Conservation (phyloP, 1,140 invertebrate species). For the Drosophila watanabei region DNA sequence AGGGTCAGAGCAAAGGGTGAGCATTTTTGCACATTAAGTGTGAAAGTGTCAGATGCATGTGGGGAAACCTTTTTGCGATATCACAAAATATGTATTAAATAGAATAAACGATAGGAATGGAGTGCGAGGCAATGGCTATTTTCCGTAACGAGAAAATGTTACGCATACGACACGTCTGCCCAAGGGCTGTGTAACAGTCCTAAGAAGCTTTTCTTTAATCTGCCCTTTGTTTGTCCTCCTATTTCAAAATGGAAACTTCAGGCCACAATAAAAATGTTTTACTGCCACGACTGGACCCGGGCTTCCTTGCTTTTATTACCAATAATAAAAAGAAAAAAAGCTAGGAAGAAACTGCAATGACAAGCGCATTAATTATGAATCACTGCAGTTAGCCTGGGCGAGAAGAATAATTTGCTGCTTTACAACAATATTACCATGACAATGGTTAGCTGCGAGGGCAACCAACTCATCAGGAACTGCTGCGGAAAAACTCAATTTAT, state of each 20-base stretch:
- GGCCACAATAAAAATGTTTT: slow-evolving; percentile 47
- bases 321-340: slow-evolving; percentile 31
- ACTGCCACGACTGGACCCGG: slow-evolving; percentile 33
- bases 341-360: slow-evolving; percentile 19
- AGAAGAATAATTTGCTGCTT: slow-evolving; percentile 65
- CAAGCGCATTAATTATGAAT: slow-evolving; percentile 77
- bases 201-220: slow-evolving; percentile 56
- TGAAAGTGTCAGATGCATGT: slow-evolving; percentile 81
- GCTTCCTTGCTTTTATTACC: slow-evolving; percentile 47
- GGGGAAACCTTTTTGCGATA: slow-evolving; percentile 59
- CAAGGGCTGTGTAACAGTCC: slow-evolving; percentile 6
- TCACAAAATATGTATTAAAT: slow-evolving; percentile 59
- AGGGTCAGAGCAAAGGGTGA: neutral
- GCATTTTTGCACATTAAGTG: slow-evolving; percentile 71
- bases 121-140: neutral
- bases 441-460: slow-evolving; percentile 59
- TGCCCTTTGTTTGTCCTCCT: slow-evolving; percentile 50
- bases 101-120: slow-evolving; percentile 20
- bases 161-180: slow-evolving; percentile 67
- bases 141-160: slow-evolving; percentile 57
- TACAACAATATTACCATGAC: slow-evolving; percentile 67
- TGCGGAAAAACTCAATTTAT: slow-evolving; percentile 62
- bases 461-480: slow-evolving; percentile 73
- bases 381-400: slow-evolving; percentile 52
- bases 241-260: slow-evolving; percentile 24